Evolutionary conservation across 2,113 vertebrate species (phyloP), one percentile per base, ranked within the genome.

Genomic region (Odontesthes bonariensis): DNA sequence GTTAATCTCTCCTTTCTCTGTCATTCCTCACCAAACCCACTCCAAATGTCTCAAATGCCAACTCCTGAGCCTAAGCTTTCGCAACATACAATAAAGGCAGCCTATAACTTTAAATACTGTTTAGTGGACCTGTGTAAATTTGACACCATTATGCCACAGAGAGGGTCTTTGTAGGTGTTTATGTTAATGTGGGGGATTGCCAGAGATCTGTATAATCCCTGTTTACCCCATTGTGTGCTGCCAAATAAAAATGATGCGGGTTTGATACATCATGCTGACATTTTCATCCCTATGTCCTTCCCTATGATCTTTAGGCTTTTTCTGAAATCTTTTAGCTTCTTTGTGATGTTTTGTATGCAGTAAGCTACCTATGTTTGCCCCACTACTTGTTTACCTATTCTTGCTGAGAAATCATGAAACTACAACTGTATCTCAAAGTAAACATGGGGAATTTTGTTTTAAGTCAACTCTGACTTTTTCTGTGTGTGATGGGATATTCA

Each of bases 71-170:
- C 64, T 44, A 47, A 44, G 55, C 68, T 83, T 87, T 89, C 84
- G 79, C 74, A 78, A 73, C 71, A 73, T 78, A 77, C 72, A 87
- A 82, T 85, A 86, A 84, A 90, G 83, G 73, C 82, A 86, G 84
- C 79, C 74, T 59, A 74, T 84, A 90, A 89, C 81, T 73, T 79
- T 87, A 90, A 91, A 72, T 91, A 81, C 76, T 86, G 85, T 88
- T 92, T 89, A 90, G 90, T 87, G 75, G 86, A 87, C 82, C 54
- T 52, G 78, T 88, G 87, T 93, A 89, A 88, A 92, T 91, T 77
- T 91, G 85, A 90, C 87, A 88, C 86, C 47, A 89, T 92, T 88
- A 85, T 91, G 81, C 80, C 75, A 76, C 84, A 83, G 84, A 75
- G 69, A 86, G 77, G 77, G 86, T 85, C 85, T 92, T 80, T 84